phyloP scores from a whole-genome alignment of 2,888 invertebrate genomes.

The Epistrophe eligans region DNA sequence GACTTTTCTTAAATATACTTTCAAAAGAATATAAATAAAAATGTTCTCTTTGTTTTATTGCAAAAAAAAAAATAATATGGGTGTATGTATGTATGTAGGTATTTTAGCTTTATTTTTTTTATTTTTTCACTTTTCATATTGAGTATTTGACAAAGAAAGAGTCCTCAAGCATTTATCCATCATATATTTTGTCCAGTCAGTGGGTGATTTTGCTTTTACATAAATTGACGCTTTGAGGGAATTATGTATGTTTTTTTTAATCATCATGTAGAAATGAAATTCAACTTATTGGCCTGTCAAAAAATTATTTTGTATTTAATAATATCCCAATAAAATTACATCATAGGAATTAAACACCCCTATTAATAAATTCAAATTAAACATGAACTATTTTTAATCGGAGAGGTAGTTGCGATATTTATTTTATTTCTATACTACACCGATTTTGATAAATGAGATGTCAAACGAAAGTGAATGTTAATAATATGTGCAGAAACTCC shows the following conservation, averaged over 20 bases:
- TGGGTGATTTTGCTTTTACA: not conserved
- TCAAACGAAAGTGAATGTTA: too few species aligned
- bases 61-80: not conserved
- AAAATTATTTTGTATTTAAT: too few species aligned
- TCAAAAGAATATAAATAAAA: constrained; percentile 19
- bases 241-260: not conserved
- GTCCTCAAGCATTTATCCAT: not conserved
- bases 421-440: too few species aligned
- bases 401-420: too few species aligned
- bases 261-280: too few species aligned
- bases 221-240: not conserved
- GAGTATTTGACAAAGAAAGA: not conserved
- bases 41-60: constrained; percentile 19
- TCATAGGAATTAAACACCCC: too few species aligned
- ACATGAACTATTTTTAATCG: too few species aligned
- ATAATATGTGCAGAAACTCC: too few species aligned
- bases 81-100: not conserved
- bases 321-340: too few species aligned
- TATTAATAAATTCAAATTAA: too few species aligned
- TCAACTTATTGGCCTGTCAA: too few species aligned
- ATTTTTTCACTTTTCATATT: not conserved
- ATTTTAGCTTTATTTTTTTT: not conserved
- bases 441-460: too few species aligned
- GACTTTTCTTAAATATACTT: constrained; percentile 10
- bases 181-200: not conserved